A percentile compares a stretch with the other conserved stretches of the same genome.
These are phyloP conservation scores for Leptopilina boulardi DNA, from an alignment of 1,140 invertebrate species.

Conservation along the genomic window DNA sequence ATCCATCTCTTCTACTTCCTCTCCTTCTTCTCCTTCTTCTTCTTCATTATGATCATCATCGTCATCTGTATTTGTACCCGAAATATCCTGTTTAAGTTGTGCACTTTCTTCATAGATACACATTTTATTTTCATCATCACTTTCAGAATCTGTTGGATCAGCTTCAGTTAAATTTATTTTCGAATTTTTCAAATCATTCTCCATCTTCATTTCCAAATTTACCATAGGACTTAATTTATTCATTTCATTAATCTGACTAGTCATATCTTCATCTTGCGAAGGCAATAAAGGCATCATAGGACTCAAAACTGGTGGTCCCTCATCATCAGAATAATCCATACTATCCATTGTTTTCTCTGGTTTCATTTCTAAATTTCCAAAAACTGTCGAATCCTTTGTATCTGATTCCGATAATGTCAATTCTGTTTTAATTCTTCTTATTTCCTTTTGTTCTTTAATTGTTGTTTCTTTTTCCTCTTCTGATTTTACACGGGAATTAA, in stretches of 20 bases:
- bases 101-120: not conserved
- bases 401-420: constrained; percentile 36
- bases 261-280: constrained; percentile 38
- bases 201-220: constrained; percentile 48
- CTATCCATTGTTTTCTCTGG: constrained; percentile 39
- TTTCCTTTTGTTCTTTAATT: constrained; percentile 41
- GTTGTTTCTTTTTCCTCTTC: constrained; percentile 56
- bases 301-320: constrained; percentile 70
- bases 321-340: constrained; percentile 68
- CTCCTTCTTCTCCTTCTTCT: constrained; percentile 42
- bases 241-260: constrained; percentile 35
- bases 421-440: not conserved
- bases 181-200: constrained; percentile 46
- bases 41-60: too few relatives aligned
- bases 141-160: constrained; percentile 47
- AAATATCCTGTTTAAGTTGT: not conserved
- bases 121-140: constrained; percentile 34
- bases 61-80: constrained; percentile 34
- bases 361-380: constrained; percentile 27
- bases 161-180: constrained; percentile 57
- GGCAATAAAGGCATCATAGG: constrained; percentile 67
- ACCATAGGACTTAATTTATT: constrained; percentile 64
- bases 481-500: constrained; percentile 41
- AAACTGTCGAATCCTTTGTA: not conserved
- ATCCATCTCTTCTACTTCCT: not conserved